phyloP scores from a whole-genome alignment of 2,797 vertebrate species.

The Erithacus rubecula region DNA sequence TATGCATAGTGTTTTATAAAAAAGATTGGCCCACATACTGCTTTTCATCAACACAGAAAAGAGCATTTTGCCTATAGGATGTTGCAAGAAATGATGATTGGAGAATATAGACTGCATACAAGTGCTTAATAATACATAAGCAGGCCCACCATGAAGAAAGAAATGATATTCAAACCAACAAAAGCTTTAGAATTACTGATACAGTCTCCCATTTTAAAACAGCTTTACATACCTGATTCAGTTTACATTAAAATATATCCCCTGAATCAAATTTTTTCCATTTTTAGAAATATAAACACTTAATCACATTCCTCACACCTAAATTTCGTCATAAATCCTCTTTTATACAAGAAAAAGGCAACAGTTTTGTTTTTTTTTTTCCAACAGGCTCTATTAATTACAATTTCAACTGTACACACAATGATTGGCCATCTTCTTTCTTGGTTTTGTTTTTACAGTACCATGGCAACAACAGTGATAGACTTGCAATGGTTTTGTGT shows the following conservation, averaged over 20 bases:
- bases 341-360: constrained; percentile 99
- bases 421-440: constrained; percentile 84
- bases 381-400: constrained; percentile 93
- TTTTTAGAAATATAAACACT: constrained; percentile 97
- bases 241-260: constrained; percentile 95
- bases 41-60: constrained; percentile 91
- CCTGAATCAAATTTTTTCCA: constrained; percentile 89
- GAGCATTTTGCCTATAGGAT: constrained; percentile 89
- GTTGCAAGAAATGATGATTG: constrained; percentile 88
- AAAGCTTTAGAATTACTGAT: constrained; percentile 87
- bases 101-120: constrained; percentile 92
- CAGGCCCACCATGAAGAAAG: constrained; percentile 90
- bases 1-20: constrained; percentile 99
- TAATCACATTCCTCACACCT: constrained; percentile 93
- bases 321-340: constrained; percentile 97
- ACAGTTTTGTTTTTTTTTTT: constrained; percentile 84
- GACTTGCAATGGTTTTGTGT: constrained; percentile 86
- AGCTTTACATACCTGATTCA: constrained; percentile 98
- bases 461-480: constrained; percentile 93
- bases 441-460: constrained; percentile 87
- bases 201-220: constrained; percentile 89
- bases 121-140: constrained; percentile 92
- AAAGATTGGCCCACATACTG: constrained; percentile 95
- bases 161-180: constrained; percentile 82
- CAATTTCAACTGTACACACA: constrained; percentile 92